Percentiles rank a stretch among this genome's conserved stretches.
phyloP scores from a whole-genome alignment of 2,797 vertebrate species.

The Ibycter americanus region DNA sequence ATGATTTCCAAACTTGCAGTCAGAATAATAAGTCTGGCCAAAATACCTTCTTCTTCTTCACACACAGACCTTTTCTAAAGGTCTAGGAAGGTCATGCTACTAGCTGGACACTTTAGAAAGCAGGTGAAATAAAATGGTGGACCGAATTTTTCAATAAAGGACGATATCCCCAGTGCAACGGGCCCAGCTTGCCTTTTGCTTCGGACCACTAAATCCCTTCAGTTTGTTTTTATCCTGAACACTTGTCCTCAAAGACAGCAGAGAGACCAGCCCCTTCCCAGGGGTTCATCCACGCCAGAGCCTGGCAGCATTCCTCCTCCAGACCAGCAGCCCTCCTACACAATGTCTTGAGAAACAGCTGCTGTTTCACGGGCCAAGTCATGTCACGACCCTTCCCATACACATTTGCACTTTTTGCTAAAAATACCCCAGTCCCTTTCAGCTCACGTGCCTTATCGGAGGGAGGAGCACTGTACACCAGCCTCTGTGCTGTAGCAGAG shows the following conservation, averaged over 20 bases:
- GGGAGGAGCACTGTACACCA: not conserved
- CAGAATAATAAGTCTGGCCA: not conserved
- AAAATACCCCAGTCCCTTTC: not conserved
- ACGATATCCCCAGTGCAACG: not conserved
- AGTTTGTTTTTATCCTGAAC: not conserved
- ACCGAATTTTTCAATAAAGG: not conserved
- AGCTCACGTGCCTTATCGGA: fast-evolving
- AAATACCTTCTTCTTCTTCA: not conserved
- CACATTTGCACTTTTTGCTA: not conserved
- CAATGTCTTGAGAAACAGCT: not conserved
- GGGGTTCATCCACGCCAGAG: not conserved
- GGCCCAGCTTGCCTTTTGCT: not conserved
- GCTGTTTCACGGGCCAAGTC: not conserved
- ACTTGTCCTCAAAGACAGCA: not conserved
- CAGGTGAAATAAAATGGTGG: not conserved
- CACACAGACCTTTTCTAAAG: not conserved
- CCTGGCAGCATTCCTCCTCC: not conserved
- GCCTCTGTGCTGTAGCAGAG: not conserved
- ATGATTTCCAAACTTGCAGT: not conserved
- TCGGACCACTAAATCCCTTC: not conserved
- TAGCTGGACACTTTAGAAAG: not conserved
- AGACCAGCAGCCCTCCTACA: not conserved
- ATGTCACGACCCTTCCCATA: constrained; percentile 32
- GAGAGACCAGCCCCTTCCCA: not conserved
- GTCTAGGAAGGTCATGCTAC: not conserved